Conservation (phyloP, 2,797 vertebrate species). For the Neosilurus mollespiculum region DNA sequence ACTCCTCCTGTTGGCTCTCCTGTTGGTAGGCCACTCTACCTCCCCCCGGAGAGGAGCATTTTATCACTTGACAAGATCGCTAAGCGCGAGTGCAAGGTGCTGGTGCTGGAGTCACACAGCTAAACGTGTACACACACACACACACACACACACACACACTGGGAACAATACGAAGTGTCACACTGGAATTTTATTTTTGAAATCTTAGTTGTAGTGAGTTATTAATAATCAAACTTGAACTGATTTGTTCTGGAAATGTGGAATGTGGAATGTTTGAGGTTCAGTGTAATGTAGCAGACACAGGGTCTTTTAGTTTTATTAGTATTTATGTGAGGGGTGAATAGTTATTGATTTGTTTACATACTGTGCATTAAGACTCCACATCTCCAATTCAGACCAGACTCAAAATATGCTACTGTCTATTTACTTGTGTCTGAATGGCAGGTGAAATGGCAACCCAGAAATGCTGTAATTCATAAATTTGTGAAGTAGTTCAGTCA, state of each 20-base stretch:
- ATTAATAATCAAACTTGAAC: slow-evolving; percentile 10
- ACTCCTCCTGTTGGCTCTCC: slow-evolving; percentile 90
- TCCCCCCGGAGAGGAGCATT: slow-evolving; percentile 84
- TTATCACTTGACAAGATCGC: slow-evolving; percentile 93
- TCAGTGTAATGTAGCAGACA: slow-evolving; percentile 19
- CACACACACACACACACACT: slow-evolving; percentile 5
- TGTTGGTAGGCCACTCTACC: slow-evolving; percentile 84
- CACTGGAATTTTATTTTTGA: slow-evolving; percentile 31
- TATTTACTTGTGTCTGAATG: slow-evolving; percentile 15
- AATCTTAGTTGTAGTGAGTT: slow-evolving; percentile 16
- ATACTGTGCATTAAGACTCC: slow-evolving; percentile 26
- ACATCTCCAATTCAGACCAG: slow-evolving; percentile 14
- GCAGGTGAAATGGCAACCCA: slow-evolving; percentile 11
- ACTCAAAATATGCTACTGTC: slow-evolving; percentile 26
- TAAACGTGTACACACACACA: slow-evolving; percentile 45
- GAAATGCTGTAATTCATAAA: slow-evolving; percentile 9
- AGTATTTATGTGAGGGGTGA: not conserved
- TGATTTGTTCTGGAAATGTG: slow-evolving; percentile 11
- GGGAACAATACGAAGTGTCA: not conserved
- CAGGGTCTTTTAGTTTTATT: not conserved
- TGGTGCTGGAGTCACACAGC: slow-evolving; percentile 80
- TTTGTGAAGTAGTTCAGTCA: slow-evolving; percentile 11
- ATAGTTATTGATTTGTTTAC: slow-evolving; percentile 41
- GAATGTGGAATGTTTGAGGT: slow-evolving; percentile 3
- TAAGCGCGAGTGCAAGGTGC: slow-evolving; percentile 91